Conservation (phyloP, 1,140 invertebrate genomes). For the Trichoplusia ni region DNA sequence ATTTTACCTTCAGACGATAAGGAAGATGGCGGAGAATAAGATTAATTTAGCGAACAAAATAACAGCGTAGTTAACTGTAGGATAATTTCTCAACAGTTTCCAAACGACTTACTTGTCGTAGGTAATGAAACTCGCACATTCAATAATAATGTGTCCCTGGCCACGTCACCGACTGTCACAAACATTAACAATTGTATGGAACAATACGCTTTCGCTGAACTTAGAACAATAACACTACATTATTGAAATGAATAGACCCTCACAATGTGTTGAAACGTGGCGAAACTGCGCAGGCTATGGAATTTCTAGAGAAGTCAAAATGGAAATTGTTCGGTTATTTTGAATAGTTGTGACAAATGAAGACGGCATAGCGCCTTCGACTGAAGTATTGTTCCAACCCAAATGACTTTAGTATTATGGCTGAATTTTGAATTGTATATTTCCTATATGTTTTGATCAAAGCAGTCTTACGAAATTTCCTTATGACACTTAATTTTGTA, state of each 20-base stretch:
- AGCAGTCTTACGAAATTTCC: too few species aligned
- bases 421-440: too few species aligned
- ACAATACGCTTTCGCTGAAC: conserved; percentile 24
- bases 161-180: conserved; percentile 13
- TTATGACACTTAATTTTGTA: too few species aligned
- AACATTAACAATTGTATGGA: conserved; percentile 25
- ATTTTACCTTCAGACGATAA: too few species aligned
- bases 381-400: neutral
- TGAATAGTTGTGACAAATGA: neutral
- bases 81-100: neutral
- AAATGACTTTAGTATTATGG: too few species aligned
- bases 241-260: conserved; percentile 25
- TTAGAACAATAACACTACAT: conserved; percentile 21
- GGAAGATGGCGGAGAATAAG: too few species aligned
- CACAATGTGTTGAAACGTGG: conserved; percentile 7
- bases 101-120: neutral
- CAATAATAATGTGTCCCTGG: conserved; percentile 8
- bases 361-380: neutral
- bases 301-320: conserved; percentile 7
- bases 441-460: too few species aligned
- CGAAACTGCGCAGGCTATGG: neutral
- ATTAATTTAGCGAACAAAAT: too few species aligned
- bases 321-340: conserved; percentile 3
- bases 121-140: neutral
- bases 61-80: too few species aligned